These are phyloP conservation scores for Octonoba sinensis DNA, from an alignment of 2,888 invertebrate species.

Conservation along the genomic window DNA sequence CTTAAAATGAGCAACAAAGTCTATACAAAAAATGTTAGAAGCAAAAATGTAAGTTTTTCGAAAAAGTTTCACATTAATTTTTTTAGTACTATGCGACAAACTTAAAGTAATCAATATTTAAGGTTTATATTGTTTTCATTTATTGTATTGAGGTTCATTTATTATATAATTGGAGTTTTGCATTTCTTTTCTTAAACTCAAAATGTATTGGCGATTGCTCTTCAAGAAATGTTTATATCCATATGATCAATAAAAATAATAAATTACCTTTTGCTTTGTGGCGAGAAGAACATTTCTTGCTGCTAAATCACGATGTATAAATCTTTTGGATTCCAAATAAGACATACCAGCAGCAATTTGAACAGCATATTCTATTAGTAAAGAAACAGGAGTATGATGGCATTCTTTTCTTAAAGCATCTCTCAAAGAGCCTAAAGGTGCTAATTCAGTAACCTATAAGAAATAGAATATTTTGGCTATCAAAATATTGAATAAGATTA, in stretches of 20 bases:
- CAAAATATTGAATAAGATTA: too few relatives aligned
- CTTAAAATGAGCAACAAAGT: too few relatives aligned
- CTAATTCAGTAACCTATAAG: conserved; percentile 83
- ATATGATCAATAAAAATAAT: not conserved
- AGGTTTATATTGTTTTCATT: too few relatives aligned
- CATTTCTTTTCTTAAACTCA: too few relatives aligned
- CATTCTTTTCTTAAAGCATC: conserved; percentile 90
- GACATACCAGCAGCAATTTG: conserved; percentile 99
- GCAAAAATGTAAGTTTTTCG: too few relatives aligned
- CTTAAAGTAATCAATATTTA: too few relatives aligned
- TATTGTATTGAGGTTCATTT: too few relatives aligned
- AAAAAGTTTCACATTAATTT: too few relatives aligned
- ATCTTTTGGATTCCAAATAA: conserved; percentile 92
- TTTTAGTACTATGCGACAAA: too few relatives aligned
- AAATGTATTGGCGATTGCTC: not conserved
- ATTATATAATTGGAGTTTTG: too few relatives aligned
- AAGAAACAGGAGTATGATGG: conserved; percentile 81
- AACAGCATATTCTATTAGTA: conserved; percentile 82
- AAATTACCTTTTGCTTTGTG: conserved; percentile 35
- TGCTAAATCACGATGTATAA: conserved; percentile 95
- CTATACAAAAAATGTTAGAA: too few relatives aligned
- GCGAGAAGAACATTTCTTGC: conserved; percentile 92
- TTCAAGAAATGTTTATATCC: not conserved
- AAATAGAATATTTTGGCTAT: not conserved
- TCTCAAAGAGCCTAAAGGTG: conserved; percentile 88